These are phyloP conservation scores for Clytia hemisphaerica DNA, from an alignment of 30 jellyfish, hydroid and myxozoan species.

Conservation along the genomic window DNA sequence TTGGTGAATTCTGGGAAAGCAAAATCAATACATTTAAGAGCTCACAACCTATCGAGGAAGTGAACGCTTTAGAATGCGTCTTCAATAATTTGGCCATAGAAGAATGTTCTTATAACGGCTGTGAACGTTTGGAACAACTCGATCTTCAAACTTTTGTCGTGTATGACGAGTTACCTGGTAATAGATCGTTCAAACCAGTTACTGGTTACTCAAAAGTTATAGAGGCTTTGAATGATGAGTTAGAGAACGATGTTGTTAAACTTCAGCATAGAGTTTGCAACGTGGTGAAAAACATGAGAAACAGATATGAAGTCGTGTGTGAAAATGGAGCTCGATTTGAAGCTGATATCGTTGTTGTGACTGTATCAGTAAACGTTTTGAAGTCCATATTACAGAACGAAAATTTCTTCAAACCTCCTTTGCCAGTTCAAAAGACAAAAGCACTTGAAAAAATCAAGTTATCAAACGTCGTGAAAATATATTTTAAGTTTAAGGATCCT, in stretches of 20 bases:
- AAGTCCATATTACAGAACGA: not conserved
- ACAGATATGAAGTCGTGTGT: not conserved
- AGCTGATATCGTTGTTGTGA: conserved; percentile 2
- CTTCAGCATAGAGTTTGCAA: not conserved
- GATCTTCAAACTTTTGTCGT: no score
- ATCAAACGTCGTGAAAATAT: conserved; percentile 2
- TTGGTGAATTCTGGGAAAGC: no score
- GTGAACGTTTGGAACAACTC: no score
- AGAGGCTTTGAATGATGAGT: not conserved
- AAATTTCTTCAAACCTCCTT: not conserved
- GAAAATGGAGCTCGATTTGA: not conserved
- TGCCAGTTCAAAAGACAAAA: not conserved
- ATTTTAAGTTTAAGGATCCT: conserved; percentile 4
- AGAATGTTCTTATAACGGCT: no score
- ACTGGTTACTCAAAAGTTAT: conserved; percentile 1
- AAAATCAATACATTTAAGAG: no score
- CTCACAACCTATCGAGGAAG: no score
- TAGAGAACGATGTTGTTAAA: no score
- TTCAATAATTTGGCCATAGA: no score
- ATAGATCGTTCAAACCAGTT: no score
- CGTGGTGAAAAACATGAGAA: not conserved
- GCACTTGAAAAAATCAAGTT: not conserved
- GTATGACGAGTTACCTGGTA: no score
- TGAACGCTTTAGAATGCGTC: no score
- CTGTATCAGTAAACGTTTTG: conserved; percentile 21